These are phyloP conservation scores for Varanus salvator DNA, from an alignment of 2,113 vertebrate species.

Conservation along the genomic window DNA sequence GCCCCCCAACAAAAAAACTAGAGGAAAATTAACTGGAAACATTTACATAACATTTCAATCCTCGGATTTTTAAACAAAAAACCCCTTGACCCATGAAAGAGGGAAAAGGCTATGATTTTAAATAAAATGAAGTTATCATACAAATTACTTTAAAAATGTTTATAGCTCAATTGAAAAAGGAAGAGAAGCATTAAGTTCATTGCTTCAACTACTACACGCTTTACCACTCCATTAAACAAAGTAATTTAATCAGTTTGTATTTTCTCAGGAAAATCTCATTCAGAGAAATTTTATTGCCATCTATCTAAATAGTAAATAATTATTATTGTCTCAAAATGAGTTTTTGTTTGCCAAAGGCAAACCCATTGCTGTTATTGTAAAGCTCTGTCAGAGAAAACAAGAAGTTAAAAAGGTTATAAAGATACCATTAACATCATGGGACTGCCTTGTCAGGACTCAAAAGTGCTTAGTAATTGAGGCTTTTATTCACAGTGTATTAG, in stretches of 20 bases:
- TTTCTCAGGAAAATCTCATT: conserved; percentile 85
- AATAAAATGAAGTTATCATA: conserved; percentile 30
- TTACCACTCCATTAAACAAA: conserved; percentile 88
- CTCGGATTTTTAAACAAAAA: background rate
- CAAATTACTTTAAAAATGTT: conserved; percentile 19
- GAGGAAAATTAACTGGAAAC: rapidly evolving
- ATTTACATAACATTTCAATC: background rate
- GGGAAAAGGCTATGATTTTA: background rate
- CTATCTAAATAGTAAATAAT: conserved; percentile 89
- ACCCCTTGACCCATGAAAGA: rapidly evolving
- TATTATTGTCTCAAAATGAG: conserved; percentile 84
- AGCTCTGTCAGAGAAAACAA: conserved; percentile 80
- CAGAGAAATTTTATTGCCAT: conserved; percentile 84
- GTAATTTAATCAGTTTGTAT: conserved; percentile 88
- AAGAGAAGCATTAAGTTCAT: conserved; percentile 56
- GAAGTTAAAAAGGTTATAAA: conserved; percentile 86
- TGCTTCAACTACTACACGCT: conserved; percentile 78
- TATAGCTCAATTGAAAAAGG: conserved; percentile 53
- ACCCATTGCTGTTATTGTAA: conserved; percentile 74
- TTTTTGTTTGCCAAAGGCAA: conserved; percentile 85
- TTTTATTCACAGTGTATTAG: conserved; percentile 79
- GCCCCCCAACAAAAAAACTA: background rate
- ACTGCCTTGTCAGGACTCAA: conserved; percentile 75
- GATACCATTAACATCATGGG: conserved; percentile 81
- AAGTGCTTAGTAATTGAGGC: conserved; percentile 80